These are phyloP conservation scores for Drosophila atripex DNA, from an alignment of 2,888 invertebrate genomes.

Conservation along the genomic window DNA sequence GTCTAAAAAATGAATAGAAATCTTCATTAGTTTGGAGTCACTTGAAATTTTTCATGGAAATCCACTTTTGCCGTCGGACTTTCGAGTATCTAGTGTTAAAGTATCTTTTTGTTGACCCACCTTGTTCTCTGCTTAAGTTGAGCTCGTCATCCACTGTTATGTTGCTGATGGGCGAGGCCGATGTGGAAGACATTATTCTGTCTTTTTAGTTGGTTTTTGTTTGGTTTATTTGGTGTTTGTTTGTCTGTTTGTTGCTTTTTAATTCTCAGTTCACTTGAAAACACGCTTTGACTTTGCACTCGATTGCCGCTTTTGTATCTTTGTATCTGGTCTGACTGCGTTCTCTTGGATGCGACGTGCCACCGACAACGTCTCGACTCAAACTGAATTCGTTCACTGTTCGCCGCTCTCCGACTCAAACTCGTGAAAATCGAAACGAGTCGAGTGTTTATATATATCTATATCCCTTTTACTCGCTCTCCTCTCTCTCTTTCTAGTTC, in stretches of 20 bases:
- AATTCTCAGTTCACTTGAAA: background rate
- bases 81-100: background rate
- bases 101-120: constrained; percentile 72
- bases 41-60: background rate
- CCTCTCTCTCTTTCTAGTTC: constrained; percentile 33
- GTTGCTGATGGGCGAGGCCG: constrained; percentile 84
- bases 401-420: constrained; percentile 79
- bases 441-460: constrained; percentile 28
- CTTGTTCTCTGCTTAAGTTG: constrained; percentile 82
- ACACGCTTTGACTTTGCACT: constrained; percentile 18
- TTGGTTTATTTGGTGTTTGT: constrained; percentile 26
- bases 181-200: constrained; percentile 83
- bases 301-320: constrained; percentile 50
- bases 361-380: constrained; percentile 78
- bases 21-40: constrained; percentile 8
- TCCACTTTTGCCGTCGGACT: constrained; percentile 61
- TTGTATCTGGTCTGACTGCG: constrained; percentile 38
- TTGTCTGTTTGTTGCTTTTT: background rate
- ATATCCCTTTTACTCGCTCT: constrained; percentile 26
- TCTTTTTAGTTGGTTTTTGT: constrained; percentile 40
- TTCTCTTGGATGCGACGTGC: constrained; percentile 65
- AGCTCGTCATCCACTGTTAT: constrained; percentile 84
- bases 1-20: constrained; percentile 80
- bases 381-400: constrained; percentile 75
- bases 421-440: constrained; percentile 64